These are phyloP conservation scores for Onychomys torridus DNA, from an alignment of 2,797 vertebrate genomes.

Conservation along the genomic window DNA sequence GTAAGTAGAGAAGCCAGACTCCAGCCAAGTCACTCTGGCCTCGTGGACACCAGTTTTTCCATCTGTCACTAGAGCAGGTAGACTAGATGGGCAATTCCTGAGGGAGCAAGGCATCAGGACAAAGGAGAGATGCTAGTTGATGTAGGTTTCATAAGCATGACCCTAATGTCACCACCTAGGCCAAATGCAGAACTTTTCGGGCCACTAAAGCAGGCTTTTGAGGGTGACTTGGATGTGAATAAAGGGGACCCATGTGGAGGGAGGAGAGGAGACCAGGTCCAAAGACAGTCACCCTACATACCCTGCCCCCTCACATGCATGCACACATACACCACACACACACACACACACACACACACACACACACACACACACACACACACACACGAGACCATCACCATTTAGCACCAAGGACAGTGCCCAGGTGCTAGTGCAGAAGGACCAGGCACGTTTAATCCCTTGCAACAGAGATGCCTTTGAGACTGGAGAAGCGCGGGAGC, in stretches of 20 bases:
- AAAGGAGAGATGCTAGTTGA: neutral
- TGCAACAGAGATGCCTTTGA: neutral
- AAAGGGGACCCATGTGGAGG: neutral
- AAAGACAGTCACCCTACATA: neutral
- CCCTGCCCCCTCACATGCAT: neutral
- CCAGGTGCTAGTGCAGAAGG: accelerated
- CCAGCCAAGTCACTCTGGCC: neutral
- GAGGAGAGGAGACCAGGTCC: too few species aligned
- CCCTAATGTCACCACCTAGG: neutral
- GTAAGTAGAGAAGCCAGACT: neutral
- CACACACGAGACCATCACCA: too few species aligned
- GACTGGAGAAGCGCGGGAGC: neutral
- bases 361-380: neutral
- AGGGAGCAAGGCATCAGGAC: neutral
- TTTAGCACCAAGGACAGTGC: slow-evolving; percentile 73
- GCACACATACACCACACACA: neutral
- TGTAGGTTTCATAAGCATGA: neutral
- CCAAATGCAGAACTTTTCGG: neutral
- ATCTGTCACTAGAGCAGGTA: neutral
- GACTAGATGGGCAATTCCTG: neutral
- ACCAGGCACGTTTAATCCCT: neutral
- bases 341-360: neutral
- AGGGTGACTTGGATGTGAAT: neutral
- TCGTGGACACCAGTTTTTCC: neutral
- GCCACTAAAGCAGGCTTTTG: neutral